Evolutionary conservation across 2,797 vertebrate species (phyloP), one percentile per base, ranked within the genome.

Genomic region (Trachops cirrhosus): DNA sequence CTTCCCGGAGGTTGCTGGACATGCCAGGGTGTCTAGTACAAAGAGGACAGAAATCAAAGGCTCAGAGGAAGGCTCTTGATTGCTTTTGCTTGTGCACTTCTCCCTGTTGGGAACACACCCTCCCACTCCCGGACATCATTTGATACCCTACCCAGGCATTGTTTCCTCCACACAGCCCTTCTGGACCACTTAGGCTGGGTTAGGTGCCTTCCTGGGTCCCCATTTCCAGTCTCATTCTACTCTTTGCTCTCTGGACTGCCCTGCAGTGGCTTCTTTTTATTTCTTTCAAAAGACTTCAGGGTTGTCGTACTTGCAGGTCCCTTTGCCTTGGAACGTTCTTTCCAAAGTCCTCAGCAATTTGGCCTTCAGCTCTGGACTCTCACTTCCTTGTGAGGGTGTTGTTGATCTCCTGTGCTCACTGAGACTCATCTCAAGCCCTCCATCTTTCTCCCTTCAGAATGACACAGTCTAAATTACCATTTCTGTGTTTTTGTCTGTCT

Each of bases 401-500:
- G n/a, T 34, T 37, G 57, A 34, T 16, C 6, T 3, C 7, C 1
- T 4, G 14, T 3, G 12, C 14, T 57, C 22, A 16, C 1, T 5
- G 19, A 34, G 22, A 6, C 74, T 67, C 44, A 15, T 11, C 44
- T 96, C 59, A n/a, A 8, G 54, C 57, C 22, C 6, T 34, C 50
- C 8, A 29, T 15, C n/a, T 50, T 34, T 6, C 46, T 59, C 50
- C 54, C 34, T 94, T 44, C 29, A 34, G 44, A 24, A 15, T 39
- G 44, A 6, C 39, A 24, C 15, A 39, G 44, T 44, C 87, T 41
- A 26, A 48, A 16, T 54, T 7, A 26, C 64, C 11, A 1, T 39
- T 19, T 77, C 57, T 16, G 24, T 54, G 21, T 22, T 16, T 54
- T 3, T 41, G 29, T 80, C 57, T 91, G 78, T 91, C n/a, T 52